A percentile compares a stretch with the other conserved stretches of the same genome.
Evolutionary conservation across 2,797 vertebrate genomes (phyloP).

Genomic region (Cirrhinus mrigala): DNA sequence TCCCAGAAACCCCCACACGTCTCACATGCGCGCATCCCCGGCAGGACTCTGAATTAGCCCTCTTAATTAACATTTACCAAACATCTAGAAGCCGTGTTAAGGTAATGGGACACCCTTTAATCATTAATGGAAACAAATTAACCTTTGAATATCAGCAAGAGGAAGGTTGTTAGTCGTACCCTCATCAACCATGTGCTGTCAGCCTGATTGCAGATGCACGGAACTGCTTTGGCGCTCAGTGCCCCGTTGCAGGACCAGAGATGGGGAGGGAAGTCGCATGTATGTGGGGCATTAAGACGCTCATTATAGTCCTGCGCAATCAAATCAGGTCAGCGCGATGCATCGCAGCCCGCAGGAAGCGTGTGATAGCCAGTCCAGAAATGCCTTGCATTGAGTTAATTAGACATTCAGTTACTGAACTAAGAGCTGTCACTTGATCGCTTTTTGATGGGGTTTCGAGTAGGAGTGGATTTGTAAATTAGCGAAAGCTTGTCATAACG

Average conservation of each 20-base stretch:
- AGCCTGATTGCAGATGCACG: slow-evolving; percentile 55
- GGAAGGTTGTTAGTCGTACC: slow-evolving; percentile 55
- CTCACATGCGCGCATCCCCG: slow-evolving; percentile 27
- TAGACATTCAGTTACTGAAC: slow-evolving; percentile 77
- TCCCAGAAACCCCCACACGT: neutral
- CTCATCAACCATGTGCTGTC: slow-evolving; percentile 52
- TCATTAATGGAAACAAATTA: slow-evolving; percentile 77
- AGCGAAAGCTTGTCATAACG: slow-evolving; percentile 67
- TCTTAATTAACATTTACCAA: slow-evolving; percentile 67
- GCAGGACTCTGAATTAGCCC: slow-evolving; percentile 58
- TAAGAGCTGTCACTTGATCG: slow-evolving; percentile 71
- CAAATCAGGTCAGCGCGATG: slow-evolving; percentile 81
- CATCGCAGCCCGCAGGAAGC: slow-evolving; percentile 72
- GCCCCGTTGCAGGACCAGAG: slow-evolving; percentile 47
- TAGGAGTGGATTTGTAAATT: slow-evolving; percentile 65
- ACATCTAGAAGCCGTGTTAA: slow-evolving; percentile 59
- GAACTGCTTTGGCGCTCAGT: slow-evolving; percentile 30
- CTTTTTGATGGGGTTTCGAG: slow-evolving; percentile 71
- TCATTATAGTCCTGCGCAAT: slow-evolving; percentile 79
- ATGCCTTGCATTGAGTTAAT: slow-evolving; percentile 79
- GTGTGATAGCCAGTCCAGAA: slow-evolving; percentile 75
- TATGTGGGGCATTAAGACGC: slow-evolving; percentile 77
- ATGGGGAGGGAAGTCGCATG: slow-evolving; percentile 66
- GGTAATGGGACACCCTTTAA: slow-evolving; percentile 71
- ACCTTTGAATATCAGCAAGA: slow-evolving; percentile 76